Conservation (phyloP, 2,888 invertebrate genomes). For the Cephus pulcher region DNA sequence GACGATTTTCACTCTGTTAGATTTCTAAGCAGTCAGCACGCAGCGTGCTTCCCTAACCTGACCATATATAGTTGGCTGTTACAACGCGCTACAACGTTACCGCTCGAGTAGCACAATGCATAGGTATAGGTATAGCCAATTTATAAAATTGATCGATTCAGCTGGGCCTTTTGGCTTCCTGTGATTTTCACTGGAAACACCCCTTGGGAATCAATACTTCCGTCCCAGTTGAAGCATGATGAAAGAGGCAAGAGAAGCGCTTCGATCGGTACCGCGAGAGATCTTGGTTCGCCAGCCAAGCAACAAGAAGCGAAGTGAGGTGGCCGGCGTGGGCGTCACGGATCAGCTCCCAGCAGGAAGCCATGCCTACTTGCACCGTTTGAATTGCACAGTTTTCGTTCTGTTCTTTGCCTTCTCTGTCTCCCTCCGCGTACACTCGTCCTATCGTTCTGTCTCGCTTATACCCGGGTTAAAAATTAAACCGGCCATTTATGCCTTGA, state of each 20-base stretch:
- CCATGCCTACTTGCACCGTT: slow-evolving; percentile 48
- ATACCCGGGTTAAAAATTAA: slow-evolving; percentile 38
- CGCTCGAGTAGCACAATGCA: background rate
- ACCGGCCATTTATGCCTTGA: slow-evolving; percentile 39
- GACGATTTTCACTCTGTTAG: background rate
- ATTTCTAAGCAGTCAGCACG: background rate
- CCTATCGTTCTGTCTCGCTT: background rate
- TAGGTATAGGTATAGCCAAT: background rate
- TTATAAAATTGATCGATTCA: background rate
- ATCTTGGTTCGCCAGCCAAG: slow-evolving; percentile 12
- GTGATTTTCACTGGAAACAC: background rate
- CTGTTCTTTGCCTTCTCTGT: slow-evolving; percentile 15
- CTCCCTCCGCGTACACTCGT: background rate
- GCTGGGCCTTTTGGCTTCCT: background rate
- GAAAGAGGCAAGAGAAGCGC: slow-evolving; percentile 1
- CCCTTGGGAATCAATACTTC: slow-evolving; percentile 25
- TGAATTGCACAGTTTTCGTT: slow-evolving; percentile 39
- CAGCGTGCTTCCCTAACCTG: background rate
- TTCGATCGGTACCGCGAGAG: slow-evolving; percentile 5
- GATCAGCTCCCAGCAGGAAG: slow-evolving; percentile 58
- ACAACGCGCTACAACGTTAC: background rate
- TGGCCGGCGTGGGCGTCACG: slow-evolving; percentile 56
- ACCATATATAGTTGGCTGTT: background rate
- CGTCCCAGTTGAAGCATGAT: slow-evolving; percentile 34
- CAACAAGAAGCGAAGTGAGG: slow-evolving; percentile 30